These are phyloP conservation scores for Sinohyriopsis cumingii DNA, from an alignment of 2,888 invertebrate genomes.

Conservation along the genomic window DNA sequence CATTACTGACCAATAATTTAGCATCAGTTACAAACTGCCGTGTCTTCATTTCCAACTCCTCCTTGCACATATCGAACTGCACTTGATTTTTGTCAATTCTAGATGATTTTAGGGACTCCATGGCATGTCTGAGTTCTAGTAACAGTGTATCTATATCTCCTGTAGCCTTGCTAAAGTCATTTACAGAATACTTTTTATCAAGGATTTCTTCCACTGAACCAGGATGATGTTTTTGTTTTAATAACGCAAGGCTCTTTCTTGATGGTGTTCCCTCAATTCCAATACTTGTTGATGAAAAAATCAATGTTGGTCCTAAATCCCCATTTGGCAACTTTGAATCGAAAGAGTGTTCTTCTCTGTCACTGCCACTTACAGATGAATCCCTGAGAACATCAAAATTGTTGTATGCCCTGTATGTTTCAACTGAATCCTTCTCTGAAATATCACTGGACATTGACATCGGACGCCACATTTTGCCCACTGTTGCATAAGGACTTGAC, in stretches of 20 bases:
- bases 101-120: conserved; percentile 57
- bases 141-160: conserved; percentile 73
- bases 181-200: conserved; percentile 46
- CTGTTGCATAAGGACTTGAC: conserved; percentile 57
- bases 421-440: conserved; percentile 34
- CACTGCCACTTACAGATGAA: conserved; percentile 23
- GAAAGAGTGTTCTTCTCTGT: conserved; percentile 2
- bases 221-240: conserved; percentile 45
- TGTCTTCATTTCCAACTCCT: conserved; percentile 85
- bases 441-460: conserved; percentile 47
- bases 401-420: conserved; percentile 34
- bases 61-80: conserved; percentile 78
- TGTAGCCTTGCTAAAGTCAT: conserved; percentile 50
- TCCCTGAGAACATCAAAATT: conserved; percentile 47
- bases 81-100: conserved; percentile 47
- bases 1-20: conserved; percentile 86
- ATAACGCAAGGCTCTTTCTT: conserved; percentile 52
- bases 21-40: conserved; percentile 87
- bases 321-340: neutral
- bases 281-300: conserved; percentile 2
- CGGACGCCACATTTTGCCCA: conserved; percentile 61
- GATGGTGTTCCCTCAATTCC: conserved; percentile 30
- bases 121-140: conserved; percentile 53
- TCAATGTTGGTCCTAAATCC: conserved; percentile 1
- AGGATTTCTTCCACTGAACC: conserved; percentile 54